A percentile compares a stretch with the other conserved stretches of the same genome.
Conservation (phyloP, 2,888 invertebrate genomes). For the Timandra comae region DNA sequence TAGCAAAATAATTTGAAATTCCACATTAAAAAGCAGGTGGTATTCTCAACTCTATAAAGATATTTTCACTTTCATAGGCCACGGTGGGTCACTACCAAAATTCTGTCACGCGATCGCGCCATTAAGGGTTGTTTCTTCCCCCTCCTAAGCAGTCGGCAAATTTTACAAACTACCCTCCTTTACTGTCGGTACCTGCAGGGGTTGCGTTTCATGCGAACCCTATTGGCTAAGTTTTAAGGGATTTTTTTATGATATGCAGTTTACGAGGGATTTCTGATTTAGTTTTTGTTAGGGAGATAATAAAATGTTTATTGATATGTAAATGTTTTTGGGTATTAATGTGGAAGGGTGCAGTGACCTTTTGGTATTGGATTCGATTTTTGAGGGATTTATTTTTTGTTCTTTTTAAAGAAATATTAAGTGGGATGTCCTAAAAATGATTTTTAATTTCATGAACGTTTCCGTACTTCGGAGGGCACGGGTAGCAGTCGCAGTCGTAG, state of each 20-base stretch:
- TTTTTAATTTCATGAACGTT: too few relatives aligned
- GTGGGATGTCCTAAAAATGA: too few relatives aligned
- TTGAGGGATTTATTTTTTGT: not conserved
- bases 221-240: conserved; percentile 41
- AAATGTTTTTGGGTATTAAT: not conserved
- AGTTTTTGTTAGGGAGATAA: conserved; percentile 6
- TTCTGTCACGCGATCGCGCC: conserved; percentile 75
- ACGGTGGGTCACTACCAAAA: conserved; percentile 74
- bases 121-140: conserved; percentile 64
- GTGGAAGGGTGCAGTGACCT: not conserved
- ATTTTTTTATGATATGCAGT: conserved; percentile 52
- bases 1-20: too few relatives aligned
- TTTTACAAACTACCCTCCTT: conserved; percentile 70
- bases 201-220: conserved; percentile 44
- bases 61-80: conserved; percentile 73
- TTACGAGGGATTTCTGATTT: conserved; percentile 38
- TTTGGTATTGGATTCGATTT: too few relatives aligned
- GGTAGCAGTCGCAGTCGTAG: too few relatives aligned
- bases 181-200: conserved; percentile 36
- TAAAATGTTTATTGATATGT: not conserved
- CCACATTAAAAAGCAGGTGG: conserved; percentile 6
- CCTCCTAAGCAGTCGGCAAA: conserved; percentile 56
- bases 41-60: conserved; percentile 48
- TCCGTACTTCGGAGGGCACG: too few relatives aligned
- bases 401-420: not conserved